Evolutionary conservation across 2,888 invertebrate genomes (phyloP).

Genomic region (Miltochrista miniata): DNA sequence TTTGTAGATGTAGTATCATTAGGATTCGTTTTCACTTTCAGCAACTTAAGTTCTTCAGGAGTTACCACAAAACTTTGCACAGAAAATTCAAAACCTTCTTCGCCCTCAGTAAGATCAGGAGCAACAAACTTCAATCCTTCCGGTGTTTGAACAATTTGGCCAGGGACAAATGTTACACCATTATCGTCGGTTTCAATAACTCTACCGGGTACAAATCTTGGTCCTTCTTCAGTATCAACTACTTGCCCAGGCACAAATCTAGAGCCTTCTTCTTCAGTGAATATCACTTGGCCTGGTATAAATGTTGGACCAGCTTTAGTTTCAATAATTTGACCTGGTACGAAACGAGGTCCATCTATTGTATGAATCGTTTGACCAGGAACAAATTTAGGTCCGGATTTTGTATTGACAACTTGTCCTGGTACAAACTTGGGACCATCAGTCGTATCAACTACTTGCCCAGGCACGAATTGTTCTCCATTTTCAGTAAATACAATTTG

Average conservation of each 20-base stretch:
- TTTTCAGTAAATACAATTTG: slow-evolving; percentile 87
- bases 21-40: slow-evolving; percentile 79
- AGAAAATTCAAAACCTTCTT: slow-evolving; percentile 87
- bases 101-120: slow-evolving; percentile 86
- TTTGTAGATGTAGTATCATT: slow-evolving; percentile 79
- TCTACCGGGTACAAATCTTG: slow-evolving; percentile 88
- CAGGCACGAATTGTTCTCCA: slow-evolving; percentile 88
- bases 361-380: slow-evolving; percentile 89
- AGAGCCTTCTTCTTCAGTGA: slow-evolving; percentile 84
- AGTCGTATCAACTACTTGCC: slow-evolving; percentile 88
- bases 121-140: slow-evolving; percentile 88
- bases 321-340: slow-evolving; percentile 91
- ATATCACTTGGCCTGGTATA: slow-evolving; percentile 90
- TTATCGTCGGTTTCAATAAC: slow-evolving; percentile 88
- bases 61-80: slow-evolving; percentile 87
- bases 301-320: slow-evolving; percentile 90
- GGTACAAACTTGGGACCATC: slow-evolving; percentile 90
- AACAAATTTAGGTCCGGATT: slow-evolving; percentile 85
- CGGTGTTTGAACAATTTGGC: slow-evolving; percentile 89
- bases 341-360: slow-evolving; percentile 88
- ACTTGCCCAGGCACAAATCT: slow-evolving; percentile 87
- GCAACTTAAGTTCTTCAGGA: slow-evolving; percentile 75
- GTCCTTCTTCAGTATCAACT: slow-evolving; percentile 88
- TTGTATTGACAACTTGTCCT: slow-evolving; percentile 89
- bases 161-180: slow-evolving; percentile 89